Evolutionary conservation across 2,113 vertebrate species (phyloP).

Genomic region (Melanocharis versteri): DNA sequence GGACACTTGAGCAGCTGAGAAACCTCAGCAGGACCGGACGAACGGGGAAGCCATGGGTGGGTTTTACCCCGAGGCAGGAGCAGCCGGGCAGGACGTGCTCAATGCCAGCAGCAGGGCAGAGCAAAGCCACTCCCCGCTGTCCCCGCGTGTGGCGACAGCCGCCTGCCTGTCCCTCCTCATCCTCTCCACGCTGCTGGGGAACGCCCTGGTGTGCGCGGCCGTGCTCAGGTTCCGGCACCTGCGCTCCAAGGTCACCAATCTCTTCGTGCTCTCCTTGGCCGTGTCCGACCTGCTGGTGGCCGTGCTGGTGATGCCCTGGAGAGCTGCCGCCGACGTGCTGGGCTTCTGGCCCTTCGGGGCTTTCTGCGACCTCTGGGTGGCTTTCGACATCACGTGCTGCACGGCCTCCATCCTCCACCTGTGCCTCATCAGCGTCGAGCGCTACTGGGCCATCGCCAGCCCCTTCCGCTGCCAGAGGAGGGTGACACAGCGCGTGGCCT

Average conservation of each 20-base stretch:
- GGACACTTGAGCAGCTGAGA: not conserved
- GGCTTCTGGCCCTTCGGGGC: conserved; percentile 77
- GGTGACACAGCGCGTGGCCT: conserved; percentile 74
- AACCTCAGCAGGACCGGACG: not conserved
- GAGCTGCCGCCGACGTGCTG: conserved; percentile 67
- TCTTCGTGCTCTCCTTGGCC: conserved; percentile 79
- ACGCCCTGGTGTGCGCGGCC: conserved; percentile 73
- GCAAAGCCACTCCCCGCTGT: not conserved
- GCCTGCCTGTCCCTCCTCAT: conserved; percentile 76
- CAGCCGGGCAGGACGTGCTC: not conserved
- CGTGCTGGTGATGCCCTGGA: conserved; percentile 82
- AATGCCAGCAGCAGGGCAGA: not conserved
- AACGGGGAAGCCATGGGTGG: not conserved
- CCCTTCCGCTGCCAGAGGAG: conserved; percentile 75
- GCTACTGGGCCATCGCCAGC: conserved; percentile 81
- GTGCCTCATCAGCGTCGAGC: conserved; percentile 82
- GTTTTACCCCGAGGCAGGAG: not conserved
- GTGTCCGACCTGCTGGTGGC: conserved; percentile 81
- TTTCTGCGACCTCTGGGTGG: conserved; percentile 81
- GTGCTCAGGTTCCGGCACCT: conserved; percentile 70
- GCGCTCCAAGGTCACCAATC: conserved; percentile 79
- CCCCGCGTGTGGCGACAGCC: conserved; percentile 63
- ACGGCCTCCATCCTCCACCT: conserved; percentile 81
- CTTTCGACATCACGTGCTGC: conserved; percentile 82
- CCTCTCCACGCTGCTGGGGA: conserved; percentile 77